Percentiles rank a stretch among this genome's conserved stretches.
These are phyloP conservation scores for Leucopsar rothschildi DNA, from an alignment of 2,113 vertebrate genomes.

Conservation along the genomic window DNA sequence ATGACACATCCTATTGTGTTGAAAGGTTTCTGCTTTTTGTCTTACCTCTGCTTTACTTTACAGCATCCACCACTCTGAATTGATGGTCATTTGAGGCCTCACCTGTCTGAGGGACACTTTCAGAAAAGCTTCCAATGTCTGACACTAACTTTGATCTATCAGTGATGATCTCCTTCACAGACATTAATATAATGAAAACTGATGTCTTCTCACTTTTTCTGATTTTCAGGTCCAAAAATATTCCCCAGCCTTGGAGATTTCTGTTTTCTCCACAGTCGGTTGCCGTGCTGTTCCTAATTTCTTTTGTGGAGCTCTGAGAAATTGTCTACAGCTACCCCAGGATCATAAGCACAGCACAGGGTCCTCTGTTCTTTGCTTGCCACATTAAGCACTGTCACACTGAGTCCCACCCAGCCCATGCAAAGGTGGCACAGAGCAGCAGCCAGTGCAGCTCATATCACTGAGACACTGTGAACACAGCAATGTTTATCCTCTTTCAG, in stretches of 20 bases:
- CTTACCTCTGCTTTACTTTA: neutral
- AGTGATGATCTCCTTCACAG: neutral
- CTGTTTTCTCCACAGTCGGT: neutral
- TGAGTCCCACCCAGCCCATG: fast-evolving
- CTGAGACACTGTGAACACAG: neutral
- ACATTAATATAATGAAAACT: neutral
- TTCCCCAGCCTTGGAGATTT: neutral
- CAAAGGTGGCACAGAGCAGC: neutral
- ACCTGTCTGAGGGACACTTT: neutral
- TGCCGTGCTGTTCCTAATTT: neutral
- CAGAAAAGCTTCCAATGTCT: neutral
- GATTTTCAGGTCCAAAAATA: neutral
- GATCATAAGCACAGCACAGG: neutral
- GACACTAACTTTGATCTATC: neutral
- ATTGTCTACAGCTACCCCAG: neutral
- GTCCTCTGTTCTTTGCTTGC: neutral
- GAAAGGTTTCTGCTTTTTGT: neutral
- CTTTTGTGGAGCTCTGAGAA: neutral
- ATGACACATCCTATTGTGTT: neutral
- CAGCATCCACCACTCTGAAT: neutral
- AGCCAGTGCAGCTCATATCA: neutral
- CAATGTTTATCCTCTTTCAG: neutral
- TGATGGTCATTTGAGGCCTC: neutral
- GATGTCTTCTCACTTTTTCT: neutral
- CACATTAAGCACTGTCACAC: neutral